These are phyloP conservation scores for Lysandra bellargus DNA, from an alignment of 2,888 invertebrate genomes.

Conservation along the genomic window DNA sequence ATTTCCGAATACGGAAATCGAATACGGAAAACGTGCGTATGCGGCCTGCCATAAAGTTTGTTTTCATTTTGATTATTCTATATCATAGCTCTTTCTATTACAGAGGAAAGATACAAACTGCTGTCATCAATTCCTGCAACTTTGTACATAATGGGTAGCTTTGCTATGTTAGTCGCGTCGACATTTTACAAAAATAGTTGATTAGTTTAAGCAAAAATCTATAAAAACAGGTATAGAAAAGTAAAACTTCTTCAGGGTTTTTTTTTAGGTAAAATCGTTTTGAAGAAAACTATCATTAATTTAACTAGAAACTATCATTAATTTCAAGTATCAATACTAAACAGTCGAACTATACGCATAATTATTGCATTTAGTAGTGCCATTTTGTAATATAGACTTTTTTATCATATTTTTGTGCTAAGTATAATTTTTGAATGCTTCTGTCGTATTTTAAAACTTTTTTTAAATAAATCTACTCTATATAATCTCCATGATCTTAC, in stretches of 20 bases:
- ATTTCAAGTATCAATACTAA: neutral
- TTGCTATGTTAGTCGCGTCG: constrained; percentile 82
- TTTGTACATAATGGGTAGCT: constrained; percentile 86
- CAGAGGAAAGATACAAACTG: constrained; percentile 89
- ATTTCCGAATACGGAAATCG: too few species aligned
- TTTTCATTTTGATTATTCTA: neutral
- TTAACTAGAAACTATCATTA: neutral
- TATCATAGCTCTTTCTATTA: constrained; percentile 60
- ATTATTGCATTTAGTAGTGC: neutral
- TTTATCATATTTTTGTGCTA: neutral
- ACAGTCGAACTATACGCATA: neutral
- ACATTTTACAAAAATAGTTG: constrained; percentile 62
- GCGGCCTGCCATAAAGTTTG: neutral
- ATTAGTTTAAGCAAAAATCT: constrained; percentile 48
- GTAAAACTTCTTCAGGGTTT: constrained; percentile 10
- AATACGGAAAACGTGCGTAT: too few species aligned
- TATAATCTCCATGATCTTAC: neutral
- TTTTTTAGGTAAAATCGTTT: neutral
- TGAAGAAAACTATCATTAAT: constrained; percentile 39
- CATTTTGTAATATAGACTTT: constrained; percentile 40
- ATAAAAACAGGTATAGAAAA: neutral
- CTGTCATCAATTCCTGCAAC: constrained; percentile 90
- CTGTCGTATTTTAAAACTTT: neutral
- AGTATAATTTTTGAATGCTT: neutral
- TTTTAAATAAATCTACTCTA: neutral